A percentile compares a stretch with the other conserved stretches of the same genome.
phyloP scores from a whole-genome alignment of 2,113 vertebrate genomes.

The Gavia stellata region DNA sequence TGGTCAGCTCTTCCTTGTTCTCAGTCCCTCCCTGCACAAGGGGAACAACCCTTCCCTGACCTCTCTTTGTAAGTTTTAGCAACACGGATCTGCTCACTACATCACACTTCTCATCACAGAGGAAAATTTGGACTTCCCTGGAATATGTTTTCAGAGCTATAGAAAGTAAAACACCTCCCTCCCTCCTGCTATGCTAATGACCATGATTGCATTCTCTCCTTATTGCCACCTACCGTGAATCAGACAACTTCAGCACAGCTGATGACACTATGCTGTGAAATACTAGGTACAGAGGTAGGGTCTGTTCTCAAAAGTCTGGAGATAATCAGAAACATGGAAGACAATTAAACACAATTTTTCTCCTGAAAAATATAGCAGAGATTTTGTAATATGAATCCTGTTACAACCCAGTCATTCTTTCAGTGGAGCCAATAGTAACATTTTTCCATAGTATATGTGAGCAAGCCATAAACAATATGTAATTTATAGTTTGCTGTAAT shows the following conservation, averaged over 20 bases:
- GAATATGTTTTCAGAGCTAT: background rate
- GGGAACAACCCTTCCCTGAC: background rate
- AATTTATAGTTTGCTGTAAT: background rate
- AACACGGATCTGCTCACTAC: background rate
- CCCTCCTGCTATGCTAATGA: background rate
- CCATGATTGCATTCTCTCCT: background rate
- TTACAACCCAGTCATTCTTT: background rate
- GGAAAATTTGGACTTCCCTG: background rate
- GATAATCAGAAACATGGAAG: background rate
- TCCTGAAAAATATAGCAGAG: background rate
- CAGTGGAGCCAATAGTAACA: background rate
- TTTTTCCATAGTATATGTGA: background rate
- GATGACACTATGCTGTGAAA: background rate
- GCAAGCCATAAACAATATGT: background rate
- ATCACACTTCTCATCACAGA: background rate
- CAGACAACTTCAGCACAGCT: background rate
- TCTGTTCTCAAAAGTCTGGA: background rate
- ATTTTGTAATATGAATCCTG: background rate
- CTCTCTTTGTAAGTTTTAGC: background rate
- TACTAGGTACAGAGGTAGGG: background rate
- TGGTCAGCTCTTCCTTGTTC: background rate
- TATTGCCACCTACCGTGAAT: background rate
- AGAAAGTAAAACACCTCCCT: background rate
- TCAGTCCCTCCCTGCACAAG: background rate
- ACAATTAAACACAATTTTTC: background rate